Conservation (phyloP, 1,140 invertebrate genomes). For the Phenacoccus solenopsis region DNA sequence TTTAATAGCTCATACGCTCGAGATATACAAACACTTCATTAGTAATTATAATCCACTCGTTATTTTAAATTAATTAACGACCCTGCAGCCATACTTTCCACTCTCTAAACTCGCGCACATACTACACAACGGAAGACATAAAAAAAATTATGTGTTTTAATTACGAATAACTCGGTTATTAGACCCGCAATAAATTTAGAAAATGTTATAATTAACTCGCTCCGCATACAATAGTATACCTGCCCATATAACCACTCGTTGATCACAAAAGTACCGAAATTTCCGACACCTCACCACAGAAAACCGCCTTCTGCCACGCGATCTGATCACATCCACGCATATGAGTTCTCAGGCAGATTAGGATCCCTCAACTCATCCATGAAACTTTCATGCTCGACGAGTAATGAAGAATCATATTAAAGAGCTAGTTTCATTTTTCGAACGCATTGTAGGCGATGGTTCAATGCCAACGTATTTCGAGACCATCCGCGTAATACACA, state of each 20-base stretch:
- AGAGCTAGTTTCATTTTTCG: background rate
- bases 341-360: no score
- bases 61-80: background rate
- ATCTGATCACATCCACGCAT: no score
- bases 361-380: no score
- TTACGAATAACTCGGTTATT: background rate
- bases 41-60: background rate
- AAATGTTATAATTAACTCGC: constrained; percentile 3
- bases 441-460: background rate
- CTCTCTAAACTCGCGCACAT: background rate
- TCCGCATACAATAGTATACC: background rate
- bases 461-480: background rate
- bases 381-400: no score
- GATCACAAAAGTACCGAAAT: background rate
- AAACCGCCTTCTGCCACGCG: no score
- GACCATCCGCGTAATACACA: background rate
- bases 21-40: no score
- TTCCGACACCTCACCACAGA: no score
- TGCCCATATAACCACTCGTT: background rate
- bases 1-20: no score
- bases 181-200: background rate
- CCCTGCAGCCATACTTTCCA: no score
- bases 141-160: background rate
- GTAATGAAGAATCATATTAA: no score
- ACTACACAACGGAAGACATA: background rate